These are phyloP conservation scores for Syngnathus acus DNA, from an alignment of 2,797 vertebrate species.

Conservation along the genomic window DNA sequence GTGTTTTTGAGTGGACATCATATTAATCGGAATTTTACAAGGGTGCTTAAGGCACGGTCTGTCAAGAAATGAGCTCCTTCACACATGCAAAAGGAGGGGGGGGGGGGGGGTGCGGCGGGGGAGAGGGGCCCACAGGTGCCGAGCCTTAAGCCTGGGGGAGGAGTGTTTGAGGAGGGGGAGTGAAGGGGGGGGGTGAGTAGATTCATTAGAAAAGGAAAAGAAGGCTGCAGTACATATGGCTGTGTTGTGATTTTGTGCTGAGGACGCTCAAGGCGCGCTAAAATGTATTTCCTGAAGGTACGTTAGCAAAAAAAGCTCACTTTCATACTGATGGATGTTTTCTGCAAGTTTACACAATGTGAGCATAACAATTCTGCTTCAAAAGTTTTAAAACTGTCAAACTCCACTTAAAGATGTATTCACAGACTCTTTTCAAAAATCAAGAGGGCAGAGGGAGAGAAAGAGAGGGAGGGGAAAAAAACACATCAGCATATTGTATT, in stretches of 20 bases:
- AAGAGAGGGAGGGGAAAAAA: conserved; percentile 6
- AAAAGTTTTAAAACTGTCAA: neutral
- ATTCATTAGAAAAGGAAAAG: conserved; percentile 4
- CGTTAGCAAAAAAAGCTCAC: conserved; percentile 16
- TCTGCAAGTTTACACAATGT: conserved; percentile 20
- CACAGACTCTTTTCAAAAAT: conserved; percentile 25
- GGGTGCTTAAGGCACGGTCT: neutral
- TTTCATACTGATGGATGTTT: conserved; percentile 15
- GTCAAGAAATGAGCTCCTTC: conserved; percentile 24
- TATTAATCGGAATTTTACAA: neutral
- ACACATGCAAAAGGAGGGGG: conserved; percentile 31
- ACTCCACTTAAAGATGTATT: conserved; percentile 14
- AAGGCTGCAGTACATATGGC: conserved; percentile 11
- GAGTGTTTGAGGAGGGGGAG: conserved; percentile 13
- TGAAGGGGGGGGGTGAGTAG: conserved; percentile 1
- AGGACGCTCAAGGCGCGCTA: conserved; percentile 29
- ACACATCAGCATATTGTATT: conserved; percentile 63
- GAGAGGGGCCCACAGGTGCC: conserved; percentile 55
- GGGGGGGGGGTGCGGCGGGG: conserved; percentile 32
- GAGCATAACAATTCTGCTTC: neutral
- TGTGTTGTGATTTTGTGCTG: conserved; percentile 21
- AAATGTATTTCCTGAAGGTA: conserved; percentile 20
- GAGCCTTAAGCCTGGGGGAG: conserved; percentile 43
- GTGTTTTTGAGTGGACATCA: neutral
- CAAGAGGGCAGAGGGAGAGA: neutral